These are phyloP conservation scores for Eilema griseolum DNA, from an alignment of 2,888 invertebrate genomes.

Conservation along the genomic window DNA sequence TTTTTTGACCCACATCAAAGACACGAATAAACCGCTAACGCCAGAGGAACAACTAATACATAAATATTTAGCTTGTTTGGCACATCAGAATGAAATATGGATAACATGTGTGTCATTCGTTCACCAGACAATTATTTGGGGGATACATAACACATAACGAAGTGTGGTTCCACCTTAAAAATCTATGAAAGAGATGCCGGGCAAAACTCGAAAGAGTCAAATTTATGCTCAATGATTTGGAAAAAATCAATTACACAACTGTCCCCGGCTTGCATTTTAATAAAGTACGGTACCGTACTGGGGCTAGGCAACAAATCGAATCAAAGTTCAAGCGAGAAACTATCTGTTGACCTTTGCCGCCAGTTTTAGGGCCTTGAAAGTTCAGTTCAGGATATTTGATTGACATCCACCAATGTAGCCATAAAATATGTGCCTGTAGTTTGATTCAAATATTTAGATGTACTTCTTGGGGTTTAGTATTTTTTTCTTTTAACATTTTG, in stretches of 20 bases:
- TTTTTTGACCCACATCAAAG: no score
- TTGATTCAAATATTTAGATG: neutral
- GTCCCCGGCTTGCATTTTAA: conserved; percentile 69
- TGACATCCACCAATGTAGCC: neutral
- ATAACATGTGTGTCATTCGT: no score
- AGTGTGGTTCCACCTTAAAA: no score
- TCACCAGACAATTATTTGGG: no score
- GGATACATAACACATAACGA: no score
- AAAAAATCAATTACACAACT: conserved; percentile 73
- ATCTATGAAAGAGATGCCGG: conserved; percentile 45
- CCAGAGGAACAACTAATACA: no score
- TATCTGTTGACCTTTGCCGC: conserved; percentile 40
- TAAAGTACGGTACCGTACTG: conserved; percentile 56
- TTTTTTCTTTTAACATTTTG: no score
- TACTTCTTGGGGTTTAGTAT: neutral
- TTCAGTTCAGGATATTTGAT: conserved; percentile 25
- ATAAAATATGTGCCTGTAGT: neutral
- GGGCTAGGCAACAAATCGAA: conserved; percentile 61
- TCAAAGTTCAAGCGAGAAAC: conserved; percentile 60
- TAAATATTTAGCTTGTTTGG: no score
- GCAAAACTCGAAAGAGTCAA: conserved; percentile 47
- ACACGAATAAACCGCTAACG: no score
- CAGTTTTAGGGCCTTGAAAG: conserved; percentile 37
- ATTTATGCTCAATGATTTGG: conserved; percentile 64
- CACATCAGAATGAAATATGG: no score